These are phyloP conservation scores for Oceanodroma tethys DNA, from an alignment of 2,113 vertebrate genomes.

Conservation along the genomic window DNA sequence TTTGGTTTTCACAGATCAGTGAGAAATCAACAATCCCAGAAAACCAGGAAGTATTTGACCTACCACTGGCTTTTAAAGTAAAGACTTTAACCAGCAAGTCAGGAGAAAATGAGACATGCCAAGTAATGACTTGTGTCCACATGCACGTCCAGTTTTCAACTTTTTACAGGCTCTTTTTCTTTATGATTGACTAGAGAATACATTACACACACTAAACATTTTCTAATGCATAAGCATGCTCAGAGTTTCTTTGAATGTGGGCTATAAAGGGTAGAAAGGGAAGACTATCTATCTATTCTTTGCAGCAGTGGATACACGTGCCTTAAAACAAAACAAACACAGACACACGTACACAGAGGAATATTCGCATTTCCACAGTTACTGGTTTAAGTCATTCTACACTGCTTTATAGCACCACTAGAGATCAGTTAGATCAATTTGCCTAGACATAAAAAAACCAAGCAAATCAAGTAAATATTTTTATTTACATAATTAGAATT, in stretches of 20 bases:
- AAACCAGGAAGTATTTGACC: not conserved
- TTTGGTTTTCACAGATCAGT: not conserved
- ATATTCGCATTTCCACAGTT: not conserved
- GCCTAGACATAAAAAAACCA: not conserved
- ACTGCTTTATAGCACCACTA: not conserved
- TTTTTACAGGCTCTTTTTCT: not conserved
- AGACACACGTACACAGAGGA: not conserved
- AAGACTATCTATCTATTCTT: not conserved
- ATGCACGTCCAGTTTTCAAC: not conserved
- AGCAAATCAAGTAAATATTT: not conserved
- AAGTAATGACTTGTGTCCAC: not conserved
- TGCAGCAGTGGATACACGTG: not conserved
- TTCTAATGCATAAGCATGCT: not conserved
- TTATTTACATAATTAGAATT: not conserved
- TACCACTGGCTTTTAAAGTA: not conserved
- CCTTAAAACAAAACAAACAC: not conserved
- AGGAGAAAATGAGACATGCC: not conserved
- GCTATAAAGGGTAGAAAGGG: not conserved
- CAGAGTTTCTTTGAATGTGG: not conserved
- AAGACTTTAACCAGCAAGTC: not conserved
- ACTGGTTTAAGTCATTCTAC: not conserved
- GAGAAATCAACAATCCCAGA: not conserved
- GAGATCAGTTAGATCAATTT: not conserved
- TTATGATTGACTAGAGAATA: not conserved
- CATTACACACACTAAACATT: not conserved